Conservation (phyloP, 2,113 vertebrate species). For the Plecotus auritus region DNA sequence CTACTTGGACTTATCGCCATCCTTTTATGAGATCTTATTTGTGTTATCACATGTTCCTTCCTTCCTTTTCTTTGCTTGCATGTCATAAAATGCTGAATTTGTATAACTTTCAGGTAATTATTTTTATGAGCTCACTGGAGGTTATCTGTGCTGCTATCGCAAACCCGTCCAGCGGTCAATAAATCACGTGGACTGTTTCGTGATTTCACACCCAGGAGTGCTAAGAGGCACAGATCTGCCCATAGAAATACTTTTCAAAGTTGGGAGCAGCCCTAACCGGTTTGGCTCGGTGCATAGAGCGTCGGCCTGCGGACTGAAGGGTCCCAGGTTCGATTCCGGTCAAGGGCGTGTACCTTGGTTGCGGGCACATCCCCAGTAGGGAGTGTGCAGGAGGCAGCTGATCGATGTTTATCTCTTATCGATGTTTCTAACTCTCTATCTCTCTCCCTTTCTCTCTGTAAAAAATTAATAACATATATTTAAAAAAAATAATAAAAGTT, state of each 20-base stretch:
- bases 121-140: constrained; percentile 48
- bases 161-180: neutral
- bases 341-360: too few relatives aligned
- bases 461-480: too few relatives aligned
- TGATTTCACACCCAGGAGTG: neutral
- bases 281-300: too few relatives aligned
- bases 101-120: constrained; percentile 53
- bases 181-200: neutral
- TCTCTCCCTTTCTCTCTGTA: too few relatives aligned
- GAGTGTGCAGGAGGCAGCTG: too few relatives aligned
- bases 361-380: too few relatives aligned
- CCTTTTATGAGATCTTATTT: constrained; percentile 47
- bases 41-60: neutral
- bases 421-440: too few relatives aligned
- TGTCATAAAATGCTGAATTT: constrained; percentile 59
- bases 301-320: too few relatives aligned
- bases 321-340: too few relatives aligned
- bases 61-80: constrained; percentile 51
- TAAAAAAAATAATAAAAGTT: neutral
- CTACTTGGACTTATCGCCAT: neutral
- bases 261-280: neutral
- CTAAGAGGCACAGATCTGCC: neutral
- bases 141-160: constrained; percentile 42
- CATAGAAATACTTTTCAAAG: neutral
- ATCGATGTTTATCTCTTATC: too few relatives aligned